Conservation (phyloP, 2,888 invertebrate species). For the Ellobium chinense region DNA sequence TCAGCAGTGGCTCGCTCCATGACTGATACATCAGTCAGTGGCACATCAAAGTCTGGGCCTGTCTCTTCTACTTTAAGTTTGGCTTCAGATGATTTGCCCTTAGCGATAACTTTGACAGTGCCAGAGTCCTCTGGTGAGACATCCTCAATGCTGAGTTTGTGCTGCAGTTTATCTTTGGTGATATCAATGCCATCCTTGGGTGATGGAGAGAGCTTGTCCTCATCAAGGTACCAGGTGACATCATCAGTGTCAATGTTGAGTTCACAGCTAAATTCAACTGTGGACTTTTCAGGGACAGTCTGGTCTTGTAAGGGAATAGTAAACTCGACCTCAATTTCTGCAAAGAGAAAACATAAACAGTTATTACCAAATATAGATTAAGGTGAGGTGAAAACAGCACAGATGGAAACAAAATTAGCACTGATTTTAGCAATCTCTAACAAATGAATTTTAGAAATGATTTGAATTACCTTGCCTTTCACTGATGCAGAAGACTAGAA, state of each 20-base stretch:
- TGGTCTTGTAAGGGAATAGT: slow-evolving; percentile 89
- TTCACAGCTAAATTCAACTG: slow-evolving; percentile 88
- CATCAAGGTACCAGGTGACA: slow-evolving; percentile 86
- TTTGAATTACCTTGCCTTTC: too few relatives aligned
- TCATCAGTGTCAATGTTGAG: slow-evolving; percentile 88
- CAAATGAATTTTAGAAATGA: too few relatives aligned
- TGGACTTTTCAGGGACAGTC: slow-evolving; percentile 71
- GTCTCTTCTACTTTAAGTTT: slow-evolving; percentile 62
- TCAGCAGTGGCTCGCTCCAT: slow-evolving; percentile 79
- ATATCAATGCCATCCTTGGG: slow-evolving; percentile 58
- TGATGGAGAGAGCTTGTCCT: slow-evolving; percentile 75
- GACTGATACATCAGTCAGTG: slow-evolving; percentile 69
- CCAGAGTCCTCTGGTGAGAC: slow-evolving; percentile 59
- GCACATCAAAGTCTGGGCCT: slow-evolving; percentile 63
- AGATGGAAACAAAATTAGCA: background rate
- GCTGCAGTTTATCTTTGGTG: slow-evolving; percentile 56
- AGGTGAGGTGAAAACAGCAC: background rate
- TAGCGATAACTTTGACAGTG: slow-evolving; percentile 56
- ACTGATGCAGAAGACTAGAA: too few relatives aligned
- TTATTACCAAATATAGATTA: background rate
- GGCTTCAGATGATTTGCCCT: slow-evolving; percentile 59
- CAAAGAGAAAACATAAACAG: too few relatives aligned
- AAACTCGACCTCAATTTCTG: slow-evolving; percentile 93
- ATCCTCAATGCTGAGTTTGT: slow-evolving; percentile 61
- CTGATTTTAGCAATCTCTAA: too few relatives aligned